Evolutionary conservation across 2,113 vertebrate species (phyloP), one percentile per base, ranked within the genome.

Genomic region (Rousettus leschenaultii): DNA sequence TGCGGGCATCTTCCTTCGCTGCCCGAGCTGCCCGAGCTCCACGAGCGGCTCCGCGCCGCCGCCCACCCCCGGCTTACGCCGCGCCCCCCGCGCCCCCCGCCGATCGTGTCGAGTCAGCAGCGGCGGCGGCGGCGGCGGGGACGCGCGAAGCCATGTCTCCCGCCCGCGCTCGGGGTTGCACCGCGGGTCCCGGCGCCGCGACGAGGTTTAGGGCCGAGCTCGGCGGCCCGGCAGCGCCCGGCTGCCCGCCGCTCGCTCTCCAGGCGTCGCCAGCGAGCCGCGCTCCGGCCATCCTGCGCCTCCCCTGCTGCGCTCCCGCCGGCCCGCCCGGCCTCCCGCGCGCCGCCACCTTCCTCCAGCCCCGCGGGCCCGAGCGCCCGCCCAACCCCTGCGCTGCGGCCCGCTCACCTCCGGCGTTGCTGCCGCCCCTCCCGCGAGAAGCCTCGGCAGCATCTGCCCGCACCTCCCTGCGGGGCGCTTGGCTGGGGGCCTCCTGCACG

Each of bases 41-140:
- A 0, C 6, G 2, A 35, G 89, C 40, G n/a, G 66, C 70, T 87
- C 87, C 21, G 82, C 33, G 77, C 95, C 79, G 53, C 94, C 96
- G 43, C 94, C 95, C 94, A 87, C 94, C 86, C 71, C 65, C 79
- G 86, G 89, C 30, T 92, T 71, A 95, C 96, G 92, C 96, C 80
- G 86, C 97, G 90, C 93, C n/a, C 12, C 78, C 95, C 82, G 86
- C 91, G 90, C 93, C n/a, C 12, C 78, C 95, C 85, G 86, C 91
- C 38, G 86, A 73, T 89, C 38, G 94, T 96, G 96, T 66, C 43
- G 96, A 97, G 96, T 92, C 98, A 96, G 97, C 97, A n/a, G 79
- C 84, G 1, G 85, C 79, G 28, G 84, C 10, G 28, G 84, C 10
- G 45, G 45, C 45, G 45, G 45, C 28, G 28, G 95, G 94, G 78